A percentile compares a stretch with the other conserved stretches of the same genome.
phyloP scores from a whole-genome alignment of 2,113 vertebrate species.

The Baryphthengus martii region DNA sequence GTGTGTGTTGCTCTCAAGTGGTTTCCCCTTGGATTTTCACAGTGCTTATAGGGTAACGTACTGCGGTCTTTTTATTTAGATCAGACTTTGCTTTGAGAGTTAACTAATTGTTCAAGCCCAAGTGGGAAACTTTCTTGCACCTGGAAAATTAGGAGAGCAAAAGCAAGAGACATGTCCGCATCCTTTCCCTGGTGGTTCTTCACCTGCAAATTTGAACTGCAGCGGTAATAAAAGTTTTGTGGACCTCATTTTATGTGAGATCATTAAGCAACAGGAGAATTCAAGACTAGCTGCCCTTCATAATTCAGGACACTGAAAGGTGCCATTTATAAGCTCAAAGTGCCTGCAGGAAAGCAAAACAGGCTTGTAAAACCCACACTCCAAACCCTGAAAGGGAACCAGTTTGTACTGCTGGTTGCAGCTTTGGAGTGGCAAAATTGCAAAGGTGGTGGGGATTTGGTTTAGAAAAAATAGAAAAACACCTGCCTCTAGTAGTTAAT shows the following conservation, averaged over 20 bases:
- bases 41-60: background rate
- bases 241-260: constrained; percentile 75
- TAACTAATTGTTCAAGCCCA: constrained; percentile 40
- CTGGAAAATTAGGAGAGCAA: constrained; percentile 62
- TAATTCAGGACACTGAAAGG: constrained; percentile 73
- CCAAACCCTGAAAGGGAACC: constrained; percentile 37
- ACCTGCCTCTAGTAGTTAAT: constrained; percentile 5
- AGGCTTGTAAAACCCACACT: constrained; percentile 71
- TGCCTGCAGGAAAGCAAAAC: constrained; percentile 69
- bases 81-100: constrained; percentile 19
- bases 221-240: constrained; percentile 68
- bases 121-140: constrained; percentile 49
- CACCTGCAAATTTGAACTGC: constrained; percentile 62
- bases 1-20: background rate
- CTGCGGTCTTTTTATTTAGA: constrained; percentile 1
- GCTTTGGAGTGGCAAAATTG: constrained; percentile 43
- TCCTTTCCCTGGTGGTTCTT: constrained; percentile 73
- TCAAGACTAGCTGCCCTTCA: constrained; percentile 70
- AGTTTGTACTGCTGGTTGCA: constrained; percentile 25
- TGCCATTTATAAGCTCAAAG: constrained; percentile 74
- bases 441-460: background rate
- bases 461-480: constrained; percentile 1
- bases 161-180: constrained; percentile 35
- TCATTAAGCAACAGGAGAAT: constrained; percentile 76
- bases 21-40: background rate